Base-by-base conservation (phyloP, 2,113 vertebrate genomes). In the Mesoclemmys tuberculata region DNA sequence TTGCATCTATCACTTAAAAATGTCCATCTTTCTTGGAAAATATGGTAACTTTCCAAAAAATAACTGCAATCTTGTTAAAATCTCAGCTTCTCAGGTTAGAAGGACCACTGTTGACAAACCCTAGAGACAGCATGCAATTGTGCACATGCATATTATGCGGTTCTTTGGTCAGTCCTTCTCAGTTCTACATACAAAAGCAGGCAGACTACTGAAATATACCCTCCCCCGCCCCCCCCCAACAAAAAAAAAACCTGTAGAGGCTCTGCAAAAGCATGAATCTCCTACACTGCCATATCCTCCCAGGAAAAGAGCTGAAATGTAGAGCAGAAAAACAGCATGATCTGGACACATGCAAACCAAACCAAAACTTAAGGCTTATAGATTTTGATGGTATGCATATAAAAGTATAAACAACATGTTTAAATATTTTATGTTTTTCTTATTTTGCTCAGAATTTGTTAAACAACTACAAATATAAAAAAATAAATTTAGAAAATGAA, bases 351-450 rank as follows among this genome's bases (percentile, higher is more conserved):
- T 29, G 84, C 64, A 27, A 14, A 89, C 80, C 27, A 68, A 89
- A 27, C 26, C 75, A 93, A 90, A 83, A 84, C 93, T 94, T 93
- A 93, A 93, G 64, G 71, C 10, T 75, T 29, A 90, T 54, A 84
- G 26, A 24, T 90, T 89, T 92, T 92, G 71, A 85, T 2, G 18
- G 82, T 8, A 85, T 77, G 24, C 18, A 84, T 87, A 85, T 82
- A 90, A 46, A 95, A 94, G 64, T 27, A 88, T 16, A 26, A 84
- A 68, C 54, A 97, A 88, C 27, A 80, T 77, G 61, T 89, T 80
- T 58, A 64, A 8, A 74, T 85, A 94, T 56, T 41, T 89, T 82
- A 44, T 11, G 22, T 54, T 84, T 82, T 41, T 8, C 12, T 31
- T 4, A 82, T 96, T 27, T 6, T 58, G 6, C 27, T 54, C 35